Percentiles rank a stretch among this genome's conserved stretches.
phyloP scores from a whole-genome alignment of 2,113 vertebrate species.

The Bolborhynchus lineola region DNA sequence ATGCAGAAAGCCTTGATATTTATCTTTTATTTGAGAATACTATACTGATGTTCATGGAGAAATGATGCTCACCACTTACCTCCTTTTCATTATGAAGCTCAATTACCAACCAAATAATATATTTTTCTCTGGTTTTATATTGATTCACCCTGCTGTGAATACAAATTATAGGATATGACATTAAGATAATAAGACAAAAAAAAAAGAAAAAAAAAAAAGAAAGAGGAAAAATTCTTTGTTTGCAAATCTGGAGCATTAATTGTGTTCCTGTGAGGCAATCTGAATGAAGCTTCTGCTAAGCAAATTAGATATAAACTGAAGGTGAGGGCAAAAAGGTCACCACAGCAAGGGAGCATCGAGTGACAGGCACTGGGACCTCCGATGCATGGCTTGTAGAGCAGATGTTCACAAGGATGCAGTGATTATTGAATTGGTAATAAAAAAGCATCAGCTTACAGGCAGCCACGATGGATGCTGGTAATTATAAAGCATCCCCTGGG shows the following conservation, averaged over 20 bases:
- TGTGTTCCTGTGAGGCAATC: slow-evolving; percentile 79
- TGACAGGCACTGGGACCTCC: slow-evolving; percentile 90
- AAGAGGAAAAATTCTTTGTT: slow-evolving; percentile 71
- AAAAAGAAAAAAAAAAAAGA: not conserved
- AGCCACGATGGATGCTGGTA: slow-evolving; percentile 96
- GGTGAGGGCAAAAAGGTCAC: slow-evolving; percentile 88
- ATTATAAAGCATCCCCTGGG: slow-evolving; percentile 96
- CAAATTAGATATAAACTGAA: slow-evolving; percentile 90
- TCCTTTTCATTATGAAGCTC: slow-evolving; percentile 44
- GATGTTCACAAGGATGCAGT: slow-evolving; percentile 92
- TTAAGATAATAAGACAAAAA: slow-evolving; percentile 71
- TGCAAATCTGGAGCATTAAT: slow-evolving; percentile 80
- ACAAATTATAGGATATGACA: slow-evolving; percentile 72
- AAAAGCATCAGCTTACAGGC: slow-evolving; percentile 87
- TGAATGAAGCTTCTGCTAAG: slow-evolving; percentile 82
- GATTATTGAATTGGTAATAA: slow-evolving; percentile 95
- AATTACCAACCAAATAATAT: slow-evolving; percentile 52
- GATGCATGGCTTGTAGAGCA: slow-evolving; percentile 89
- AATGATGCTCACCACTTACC: not conserved
- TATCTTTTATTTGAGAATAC: not conserved
- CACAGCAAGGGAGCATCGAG: slow-evolving; percentile 84
- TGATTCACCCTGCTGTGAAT: slow-evolving; percentile 70
- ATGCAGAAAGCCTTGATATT: not conserved
- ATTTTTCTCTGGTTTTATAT: slow-evolving; percentile 61
- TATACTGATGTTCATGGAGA: not conserved